Conservation (phyloP, 2,888 invertebrate species). For the Sycophila texana region DNA sequence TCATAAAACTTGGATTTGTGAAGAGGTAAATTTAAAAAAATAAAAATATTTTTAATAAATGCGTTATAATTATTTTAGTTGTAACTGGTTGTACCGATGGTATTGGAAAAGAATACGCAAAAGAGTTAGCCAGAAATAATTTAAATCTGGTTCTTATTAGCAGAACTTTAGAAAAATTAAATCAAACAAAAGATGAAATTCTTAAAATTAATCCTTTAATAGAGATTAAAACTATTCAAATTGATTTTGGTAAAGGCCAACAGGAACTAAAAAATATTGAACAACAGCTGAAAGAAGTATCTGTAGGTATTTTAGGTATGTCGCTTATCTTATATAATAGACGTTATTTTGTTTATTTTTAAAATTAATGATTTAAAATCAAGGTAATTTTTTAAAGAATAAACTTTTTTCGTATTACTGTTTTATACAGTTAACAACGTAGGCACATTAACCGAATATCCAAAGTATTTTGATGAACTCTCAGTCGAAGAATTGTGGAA, state of each 20-base stretch:
- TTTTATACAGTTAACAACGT: slow-evolving; percentile 87
- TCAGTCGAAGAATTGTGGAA: slow-evolving; percentile 86
- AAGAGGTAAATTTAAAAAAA: too few species aligned
- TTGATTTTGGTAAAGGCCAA: slow-evolving; percentile 82
- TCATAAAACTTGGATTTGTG: too few species aligned
- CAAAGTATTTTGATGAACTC: slow-evolving; percentile 87
- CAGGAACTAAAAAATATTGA: slow-evolving; percentile 81
- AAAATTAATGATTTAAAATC: too few species aligned
- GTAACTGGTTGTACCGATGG: slow-evolving; percentile 94
- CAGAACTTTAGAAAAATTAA: slow-evolving; percentile 84
- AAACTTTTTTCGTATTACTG: not conserved
- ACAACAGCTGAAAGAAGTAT: slow-evolving; percentile 83
- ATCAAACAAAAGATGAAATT: slow-evolving; percentile 84
- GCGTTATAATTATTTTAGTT: slow-evolving; percentile 78
- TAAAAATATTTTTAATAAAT: slow-evolving; percentile 52
- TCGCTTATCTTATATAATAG: too few species aligned
- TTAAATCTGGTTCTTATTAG: slow-evolving; percentile 89
- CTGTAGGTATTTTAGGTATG: slow-evolving; percentile 90
- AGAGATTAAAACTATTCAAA: slow-evolving; percentile 83
- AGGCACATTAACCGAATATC: slow-evolving; percentile 89
- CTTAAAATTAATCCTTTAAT: slow-evolving; percentile 78
- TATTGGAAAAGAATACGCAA: slow-evolving; percentile 91
- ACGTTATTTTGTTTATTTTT: too few species aligned
- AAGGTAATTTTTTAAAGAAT: too few species aligned
- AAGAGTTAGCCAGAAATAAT: slow-evolving; percentile 85